Evolutionary conservation across 2,113 vertebrate species (phyloP), one percentile per base, ranked within the genome.

Genomic region (Oreochromis aureus): DNA sequence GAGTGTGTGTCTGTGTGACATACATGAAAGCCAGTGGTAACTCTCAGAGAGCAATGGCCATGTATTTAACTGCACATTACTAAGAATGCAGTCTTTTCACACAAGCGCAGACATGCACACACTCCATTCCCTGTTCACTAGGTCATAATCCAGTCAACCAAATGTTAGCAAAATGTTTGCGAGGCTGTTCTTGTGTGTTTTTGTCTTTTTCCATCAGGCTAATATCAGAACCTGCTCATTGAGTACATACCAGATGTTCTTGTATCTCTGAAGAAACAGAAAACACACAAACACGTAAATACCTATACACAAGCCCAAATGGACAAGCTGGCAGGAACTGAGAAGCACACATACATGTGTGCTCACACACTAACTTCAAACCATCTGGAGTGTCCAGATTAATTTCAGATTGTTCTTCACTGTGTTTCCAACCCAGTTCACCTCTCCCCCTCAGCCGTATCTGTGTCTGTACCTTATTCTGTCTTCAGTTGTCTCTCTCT

Each of bases 311-410:
- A 46, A 63, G 27, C 59, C 55, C 71, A 39, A 85, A 82, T 22
- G 41, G 80, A 93, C 79, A 88, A 51, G 80, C 85, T 91, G 87
- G 85, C 83, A 86, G 69, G 24, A 69, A 85, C 71, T 51, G 24
- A 84, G 44, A 81, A 10, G 15, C 51, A 89, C 82, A 54, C 76
- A 63, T 80, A 71, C 76, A 53, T 76, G 18, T 41, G 27, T 56
- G 36, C 61, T 83, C 84, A 39, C 80, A 85, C 58, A 76, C 85
- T 86, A 81, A 93, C 80, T 86, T 89, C 80, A 90, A 93, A 91
- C 94, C 94, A 95, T 95, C 94, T 95, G 94, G 94, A 91, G 86
- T 83, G 91, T 93, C 90, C 85, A 92, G 87, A 95, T 94, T 96
- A 48, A 93, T 95, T 94, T 95, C 94, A 91, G 87, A 93, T 94